phyloP scores from a whole-genome alignment of 2,888 invertebrate genomes.

The Ditula angustiorana region DNA sequence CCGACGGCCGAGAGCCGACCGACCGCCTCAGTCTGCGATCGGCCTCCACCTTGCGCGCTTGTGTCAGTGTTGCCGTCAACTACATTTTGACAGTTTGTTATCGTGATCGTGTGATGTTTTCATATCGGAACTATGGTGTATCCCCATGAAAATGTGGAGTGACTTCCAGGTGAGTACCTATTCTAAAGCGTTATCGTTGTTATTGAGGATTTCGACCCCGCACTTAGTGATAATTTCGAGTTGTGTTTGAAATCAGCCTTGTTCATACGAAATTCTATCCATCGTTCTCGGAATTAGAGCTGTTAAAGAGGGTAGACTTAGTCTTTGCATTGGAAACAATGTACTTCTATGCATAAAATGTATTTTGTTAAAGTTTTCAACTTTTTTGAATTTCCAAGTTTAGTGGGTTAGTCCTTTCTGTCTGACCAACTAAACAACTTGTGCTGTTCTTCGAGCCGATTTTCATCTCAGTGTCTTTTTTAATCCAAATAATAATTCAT shows the following conservation, averaged over 20 bases:
- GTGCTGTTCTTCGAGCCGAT: background rate
- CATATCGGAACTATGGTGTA: conserved; percentile 85
- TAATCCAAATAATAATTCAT: background rate
- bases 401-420: conserved; percentile 3
- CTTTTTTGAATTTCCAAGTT: conserved; percentile 9
- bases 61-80: conserved; percentile 76
- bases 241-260: conserved; percentile 51
- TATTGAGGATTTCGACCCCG: background rate
- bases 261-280: conserved; percentile 46
- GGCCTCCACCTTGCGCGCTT: conserved; percentile 70
- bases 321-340: background rate
- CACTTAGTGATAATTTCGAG: conserved; percentile 51
- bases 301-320: conserved; percentile 34
- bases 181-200: conserved; percentile 3
- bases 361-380: conserved; percentile 6
- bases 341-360: background rate
- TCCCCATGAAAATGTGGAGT: conserved; percentile 86
- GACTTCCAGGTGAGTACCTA: conserved; percentile 79
- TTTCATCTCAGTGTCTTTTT: background rate
- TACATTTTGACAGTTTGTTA: conserved; percentile 83
- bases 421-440: background rate
- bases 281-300: conserved; percentile 41
- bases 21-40: conserved; percentile 74
- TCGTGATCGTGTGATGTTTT: conserved; percentile 85
- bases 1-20: conserved; percentile 40